Percentiles rank a stretch among this genome's conserved stretches.
phyloP scores from a whole-genome alignment of 2,888 invertebrate species.

The Isoperla grammatica region DNA sequence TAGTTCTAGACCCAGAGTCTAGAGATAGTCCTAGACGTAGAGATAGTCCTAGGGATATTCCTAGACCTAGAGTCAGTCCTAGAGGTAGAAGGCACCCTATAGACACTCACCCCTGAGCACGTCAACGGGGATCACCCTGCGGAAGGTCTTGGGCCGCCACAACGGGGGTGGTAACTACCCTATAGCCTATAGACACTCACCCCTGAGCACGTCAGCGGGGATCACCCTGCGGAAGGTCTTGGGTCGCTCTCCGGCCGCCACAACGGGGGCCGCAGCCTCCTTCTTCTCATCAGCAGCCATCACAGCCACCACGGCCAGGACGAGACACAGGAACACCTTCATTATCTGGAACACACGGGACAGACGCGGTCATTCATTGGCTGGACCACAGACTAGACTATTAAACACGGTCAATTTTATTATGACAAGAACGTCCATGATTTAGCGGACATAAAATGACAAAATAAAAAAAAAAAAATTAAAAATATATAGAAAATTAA shows the following conservation, averaged over 20 bases:
- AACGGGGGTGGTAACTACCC: constrained; percentile 26
- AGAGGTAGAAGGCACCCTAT: too few species aligned
- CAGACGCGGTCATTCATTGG: too few species aligned
- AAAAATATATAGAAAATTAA: too few species aligned
- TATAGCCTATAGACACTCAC: too few species aligned
- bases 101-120: constrained; percentile 80
- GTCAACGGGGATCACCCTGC: constrained; percentile 81
- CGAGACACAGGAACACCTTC: constrained; percentile 27
- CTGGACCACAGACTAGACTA: too few species aligned
- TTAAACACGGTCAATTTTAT: neutral
- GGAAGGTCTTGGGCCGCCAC: constrained; percentile 58
- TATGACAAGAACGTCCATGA: too few species aligned
- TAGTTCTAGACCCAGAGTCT: too few species aligned
- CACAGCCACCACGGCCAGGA: constrained; percentile 28
- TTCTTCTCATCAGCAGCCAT: constrained; percentile 26
- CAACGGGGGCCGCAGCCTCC: constrained; percentile 27
- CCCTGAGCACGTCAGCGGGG: constrained; percentile 85
- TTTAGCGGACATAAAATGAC: too few species aligned
- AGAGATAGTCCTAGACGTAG: too few species aligned
- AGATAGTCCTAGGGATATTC: too few species aligned
- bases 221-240: constrained; percentile 77
- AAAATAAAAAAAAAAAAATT: too few species aligned
- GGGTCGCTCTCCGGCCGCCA: constrained; percentile 44
- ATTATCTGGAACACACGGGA: constrained; percentile 24
- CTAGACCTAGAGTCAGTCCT: too few species aligned